Percentiles rank a stretch among this genome's conserved stretches.
phyloP scores from a whole-genome alignment of 2,888 invertebrate species.

The Ochropacha duplaris region DNA sequence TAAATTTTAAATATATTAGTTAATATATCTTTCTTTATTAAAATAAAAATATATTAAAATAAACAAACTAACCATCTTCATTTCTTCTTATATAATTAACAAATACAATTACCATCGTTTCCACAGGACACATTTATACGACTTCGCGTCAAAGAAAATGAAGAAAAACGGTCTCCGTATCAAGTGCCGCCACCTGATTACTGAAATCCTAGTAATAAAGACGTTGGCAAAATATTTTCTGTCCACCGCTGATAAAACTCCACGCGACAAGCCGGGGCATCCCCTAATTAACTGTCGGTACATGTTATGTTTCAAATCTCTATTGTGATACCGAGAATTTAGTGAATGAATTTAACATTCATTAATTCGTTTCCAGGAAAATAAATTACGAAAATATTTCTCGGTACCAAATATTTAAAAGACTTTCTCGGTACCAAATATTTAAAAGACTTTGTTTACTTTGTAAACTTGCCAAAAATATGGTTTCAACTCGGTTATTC shows the following conservation, averaged over 20 bases:
- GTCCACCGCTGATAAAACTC: constrained; percentile 36
- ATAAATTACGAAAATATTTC: too few species aligned
- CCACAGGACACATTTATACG: not conserved
- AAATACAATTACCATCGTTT: not conserved
- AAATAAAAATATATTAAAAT: not conserved
- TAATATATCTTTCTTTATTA: too few species aligned
- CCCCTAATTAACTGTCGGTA: not conserved
- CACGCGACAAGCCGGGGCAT: not conserved
- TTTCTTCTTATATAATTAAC: not conserved
- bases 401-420: too few species aligned
- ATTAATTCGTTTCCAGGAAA: not conserved
- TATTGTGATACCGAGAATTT: not conserved
- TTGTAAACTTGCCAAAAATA: too few species aligned
- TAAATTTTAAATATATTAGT: too few species aligned
- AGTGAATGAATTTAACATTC: not conserved
- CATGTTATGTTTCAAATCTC: not conserved
- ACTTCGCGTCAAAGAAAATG: not conserved
- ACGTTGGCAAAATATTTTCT: constrained; percentile 37
- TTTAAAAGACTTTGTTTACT: too few species aligned
- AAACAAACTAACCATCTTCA: not conserved
- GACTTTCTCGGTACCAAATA: too few species aligned
- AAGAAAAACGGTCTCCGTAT: not conserved
- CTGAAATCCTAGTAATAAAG: constrained; percentile 40
- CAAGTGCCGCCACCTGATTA: constrained; percentile 34
- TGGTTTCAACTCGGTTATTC: too few species aligned